Conservation (phyloP, 1,140 invertebrate genomes). For the Apis dorsata region DNA sequence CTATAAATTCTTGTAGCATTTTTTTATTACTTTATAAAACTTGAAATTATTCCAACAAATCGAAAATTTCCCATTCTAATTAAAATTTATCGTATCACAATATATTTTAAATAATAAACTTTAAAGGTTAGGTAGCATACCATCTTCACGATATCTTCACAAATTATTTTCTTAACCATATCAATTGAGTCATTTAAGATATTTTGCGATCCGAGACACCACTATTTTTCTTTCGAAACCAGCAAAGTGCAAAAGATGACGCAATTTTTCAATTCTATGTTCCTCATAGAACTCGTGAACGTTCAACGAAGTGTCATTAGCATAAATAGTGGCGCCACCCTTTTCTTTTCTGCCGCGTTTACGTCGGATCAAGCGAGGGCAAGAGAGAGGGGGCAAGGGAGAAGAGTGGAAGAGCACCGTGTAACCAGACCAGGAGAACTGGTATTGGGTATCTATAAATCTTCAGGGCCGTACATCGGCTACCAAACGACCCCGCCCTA, state of each 20-base stretch:
- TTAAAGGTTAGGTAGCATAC: too few species aligned
- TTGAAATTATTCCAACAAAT: too few species aligned
- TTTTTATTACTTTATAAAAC: background rate
- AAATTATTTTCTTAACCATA: background rate
- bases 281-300: background rate
- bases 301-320: constrained; percentile 47
- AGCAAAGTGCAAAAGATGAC: constrained; percentile 2
- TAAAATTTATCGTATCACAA: too few species aligned
- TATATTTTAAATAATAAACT: too few species aligned
- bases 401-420: constrained; percentile 9
- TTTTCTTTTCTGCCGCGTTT: constrained; percentile 20
- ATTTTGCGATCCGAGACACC: background rate
- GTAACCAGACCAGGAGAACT: constrained; percentile 55
- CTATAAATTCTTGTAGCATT: background rate
- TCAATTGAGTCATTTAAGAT: background rate
- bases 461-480: constrained; percentile 69
- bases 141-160: too few species aligned
- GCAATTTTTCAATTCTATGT: background rate
- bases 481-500: constrained; percentile 73
- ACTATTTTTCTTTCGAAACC: background rate
- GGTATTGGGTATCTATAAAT: constrained; percentile 71
- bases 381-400: constrained; percentile 6
- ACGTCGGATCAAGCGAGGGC: constrained; percentile 11
- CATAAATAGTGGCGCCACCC: constrained; percentile 62
- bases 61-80: too few species aligned